Conservation (phyloP, 1,140 invertebrate species). For the Drosophila lacteicornis region DNA sequence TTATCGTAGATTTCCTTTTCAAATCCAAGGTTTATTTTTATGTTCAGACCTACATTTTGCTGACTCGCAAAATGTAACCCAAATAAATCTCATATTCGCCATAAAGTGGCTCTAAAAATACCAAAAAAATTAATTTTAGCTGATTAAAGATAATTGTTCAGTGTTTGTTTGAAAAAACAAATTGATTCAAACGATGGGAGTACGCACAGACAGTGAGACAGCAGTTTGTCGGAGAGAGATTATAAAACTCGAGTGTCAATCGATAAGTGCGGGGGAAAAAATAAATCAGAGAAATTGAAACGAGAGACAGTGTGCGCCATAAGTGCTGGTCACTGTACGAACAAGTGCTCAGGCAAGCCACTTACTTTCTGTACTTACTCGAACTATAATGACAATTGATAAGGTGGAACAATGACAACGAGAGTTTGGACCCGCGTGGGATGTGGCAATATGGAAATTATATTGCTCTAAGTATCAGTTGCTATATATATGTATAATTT, state of each 20-base stretch:
- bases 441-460: constrained; percentile 22
- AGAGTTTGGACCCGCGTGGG: constrained; percentile 7
- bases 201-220: constrained; percentile 40
- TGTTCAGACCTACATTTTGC: background rate
- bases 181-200: constrained; percentile 2
- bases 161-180: constrained; percentile 25
- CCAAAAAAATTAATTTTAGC: constrained; percentile 12
- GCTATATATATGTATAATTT: no score
- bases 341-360: background rate
- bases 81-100: constrained; percentile 4
- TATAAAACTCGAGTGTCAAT: constrained; percentile 25
- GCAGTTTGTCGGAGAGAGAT: constrained; percentile 25
- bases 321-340: constrained; percentile 38
- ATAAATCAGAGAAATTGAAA: constrained; percentile 42
- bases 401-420: background rate
- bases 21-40: background rate
- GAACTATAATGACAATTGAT: constrained; percentile 12
- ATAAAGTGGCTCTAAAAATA: constrained; percentile 27
- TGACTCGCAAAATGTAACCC: constrained; percentile 1
- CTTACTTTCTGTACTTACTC: constrained; percentile 15
- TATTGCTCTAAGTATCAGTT: background rate
- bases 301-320: constrained; percentile 3
- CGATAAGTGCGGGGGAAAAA: constrained; percentile 20
- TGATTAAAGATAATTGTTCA: constrained; percentile 27
- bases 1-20: background rate